These are phyloP conservation scores for Ceratitis capitata DNA, from an alignment of 1,140 invertebrate species.

Conservation along the genomic window DNA sequence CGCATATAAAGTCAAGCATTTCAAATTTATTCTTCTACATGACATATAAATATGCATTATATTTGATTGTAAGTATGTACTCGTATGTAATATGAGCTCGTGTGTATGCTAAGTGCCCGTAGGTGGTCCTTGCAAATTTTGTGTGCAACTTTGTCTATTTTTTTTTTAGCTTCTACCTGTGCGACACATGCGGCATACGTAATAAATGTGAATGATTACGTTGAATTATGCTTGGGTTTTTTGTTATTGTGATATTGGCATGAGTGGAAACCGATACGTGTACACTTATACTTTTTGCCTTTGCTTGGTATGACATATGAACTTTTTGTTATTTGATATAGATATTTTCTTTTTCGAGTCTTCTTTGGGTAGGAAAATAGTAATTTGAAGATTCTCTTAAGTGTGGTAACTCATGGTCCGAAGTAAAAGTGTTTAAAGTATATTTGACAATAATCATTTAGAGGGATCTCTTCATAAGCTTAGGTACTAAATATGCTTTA, in stretches of 20 bases:
- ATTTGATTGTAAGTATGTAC: background rate
- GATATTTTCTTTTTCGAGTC: background rate
- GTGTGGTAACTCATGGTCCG: no score
- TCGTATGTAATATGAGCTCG: background rate
- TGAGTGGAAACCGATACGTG: background rate
- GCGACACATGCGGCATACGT: constrained; percentile 1
- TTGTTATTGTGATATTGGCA: background rate
- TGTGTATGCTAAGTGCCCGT: background rate
- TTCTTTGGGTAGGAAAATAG: no score
- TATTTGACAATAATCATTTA: no score
- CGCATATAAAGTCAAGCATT: constrained; percentile 4
- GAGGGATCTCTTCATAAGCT: no score
- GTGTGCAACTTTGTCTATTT: background rate
- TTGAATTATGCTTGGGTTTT: background rate
- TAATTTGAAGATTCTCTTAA: no score
- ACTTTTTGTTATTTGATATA: background rate
- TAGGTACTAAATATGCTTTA: no score
- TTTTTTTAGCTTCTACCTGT: background rate
- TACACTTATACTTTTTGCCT: background rate
- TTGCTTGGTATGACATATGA: background rate
- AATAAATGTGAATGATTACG: constrained; percentile 20
- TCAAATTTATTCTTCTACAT: background rate
- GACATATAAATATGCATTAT: background rate
- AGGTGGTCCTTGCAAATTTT: constrained; percentile 12
- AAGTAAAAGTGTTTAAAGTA: no score